These are phyloP conservation scores for Cheumatopsyche charites DNA, from an alignment of 1,140 invertebrate species.

Conservation along the genomic window DNA sequence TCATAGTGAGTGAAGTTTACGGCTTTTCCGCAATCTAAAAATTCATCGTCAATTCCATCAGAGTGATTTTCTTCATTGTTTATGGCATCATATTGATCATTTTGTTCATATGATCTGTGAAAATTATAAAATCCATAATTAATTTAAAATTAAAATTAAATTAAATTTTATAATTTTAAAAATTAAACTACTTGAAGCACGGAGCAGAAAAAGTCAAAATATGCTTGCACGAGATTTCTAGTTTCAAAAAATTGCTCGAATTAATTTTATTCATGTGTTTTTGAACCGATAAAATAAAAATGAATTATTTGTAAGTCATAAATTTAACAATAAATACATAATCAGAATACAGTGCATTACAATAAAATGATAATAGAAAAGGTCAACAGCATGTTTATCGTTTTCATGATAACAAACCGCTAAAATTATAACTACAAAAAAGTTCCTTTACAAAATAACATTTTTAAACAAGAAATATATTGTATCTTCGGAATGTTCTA, in stretches of 20 bases:
- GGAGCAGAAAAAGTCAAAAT: no score
- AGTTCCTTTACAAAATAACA: no score
- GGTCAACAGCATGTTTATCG: constrained; percentile 11
- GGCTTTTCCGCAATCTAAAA: constrained; percentile 83
- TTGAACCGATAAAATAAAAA: not conserved
- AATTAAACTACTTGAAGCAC: no score
- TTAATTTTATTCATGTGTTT: no score
- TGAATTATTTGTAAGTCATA: no score
- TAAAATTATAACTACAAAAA: not conserved
- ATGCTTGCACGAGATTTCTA: no score
- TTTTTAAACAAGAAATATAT: no score
- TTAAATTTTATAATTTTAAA: no score
- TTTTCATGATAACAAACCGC: not conserved
- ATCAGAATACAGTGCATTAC: no score
- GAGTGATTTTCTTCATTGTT: constrained; percentile 51
- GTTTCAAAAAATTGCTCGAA: no score
- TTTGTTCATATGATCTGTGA: constrained; percentile 41
- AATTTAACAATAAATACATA: no score
- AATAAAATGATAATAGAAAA: constrained; percentile 22
- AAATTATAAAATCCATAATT: not conserved
- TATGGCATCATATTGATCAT: constrained; percentile 41
- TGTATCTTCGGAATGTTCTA: no score
- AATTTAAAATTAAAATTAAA: not conserved
- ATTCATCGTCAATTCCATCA: constrained; percentile 65
- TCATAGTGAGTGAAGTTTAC: constrained; percentile 90